These are phyloP conservation scores for Lasioglossum morio DNA, from an alignment of 2,888 invertebrate species.

Conservation along the genomic window DNA sequence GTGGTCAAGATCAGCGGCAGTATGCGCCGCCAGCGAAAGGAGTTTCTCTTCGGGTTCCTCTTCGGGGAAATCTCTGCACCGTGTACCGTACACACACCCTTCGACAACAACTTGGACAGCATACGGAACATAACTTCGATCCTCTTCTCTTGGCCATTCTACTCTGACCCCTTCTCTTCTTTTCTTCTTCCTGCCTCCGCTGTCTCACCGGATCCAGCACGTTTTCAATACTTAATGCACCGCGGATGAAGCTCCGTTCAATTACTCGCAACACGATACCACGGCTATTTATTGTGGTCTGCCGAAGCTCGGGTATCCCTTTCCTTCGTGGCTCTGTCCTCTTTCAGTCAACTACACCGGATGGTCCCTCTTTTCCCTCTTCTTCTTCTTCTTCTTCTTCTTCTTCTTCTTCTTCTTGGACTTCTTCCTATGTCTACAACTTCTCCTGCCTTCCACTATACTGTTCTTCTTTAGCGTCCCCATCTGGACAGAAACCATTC, in stretches of 20 bases:
- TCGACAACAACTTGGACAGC: conserved; percentile 69
- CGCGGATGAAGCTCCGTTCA: conserved; percentile 79
- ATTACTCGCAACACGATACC: conserved; percentile 82
- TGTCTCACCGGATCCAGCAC: conserved; percentile 61
- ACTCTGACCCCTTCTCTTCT: conserved; percentile 39
- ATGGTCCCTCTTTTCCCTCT: conserved; percentile 20
- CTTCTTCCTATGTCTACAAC: conserved; percentile 30
- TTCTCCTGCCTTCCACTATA: conserved; percentile 33
- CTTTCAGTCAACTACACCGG: neutral
- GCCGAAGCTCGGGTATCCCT: conserved; percentile 64
- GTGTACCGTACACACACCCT: conserved; percentile 30
- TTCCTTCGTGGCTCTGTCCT: conserved; percentile 32
- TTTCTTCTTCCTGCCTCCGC: conserved; percentile 29
- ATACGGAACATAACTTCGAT: conserved; percentile 42
- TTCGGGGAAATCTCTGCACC: conserved; percentile 45
- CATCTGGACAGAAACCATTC: conserved; percentile 24
- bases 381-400: conserved; percentile 11
- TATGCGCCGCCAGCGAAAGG: conserved; percentile 65
- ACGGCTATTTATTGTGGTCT: conserved; percentile 81
- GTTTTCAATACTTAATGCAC: conserved; percentile 80
- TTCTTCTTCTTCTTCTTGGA: conserved; percentile 16
- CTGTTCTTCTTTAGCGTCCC: conserved; percentile 38
- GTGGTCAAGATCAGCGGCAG: conserved; percentile 74
- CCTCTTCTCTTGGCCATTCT: conserved; percentile 35
- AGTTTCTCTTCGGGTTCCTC: conserved; percentile 40